A percentile compares a stretch with the other conserved stretches of the same genome.
phyloP scores from a whole-genome alignment of 2,888 invertebrate species.

The Rhaphigaster nebulosa region DNA sequence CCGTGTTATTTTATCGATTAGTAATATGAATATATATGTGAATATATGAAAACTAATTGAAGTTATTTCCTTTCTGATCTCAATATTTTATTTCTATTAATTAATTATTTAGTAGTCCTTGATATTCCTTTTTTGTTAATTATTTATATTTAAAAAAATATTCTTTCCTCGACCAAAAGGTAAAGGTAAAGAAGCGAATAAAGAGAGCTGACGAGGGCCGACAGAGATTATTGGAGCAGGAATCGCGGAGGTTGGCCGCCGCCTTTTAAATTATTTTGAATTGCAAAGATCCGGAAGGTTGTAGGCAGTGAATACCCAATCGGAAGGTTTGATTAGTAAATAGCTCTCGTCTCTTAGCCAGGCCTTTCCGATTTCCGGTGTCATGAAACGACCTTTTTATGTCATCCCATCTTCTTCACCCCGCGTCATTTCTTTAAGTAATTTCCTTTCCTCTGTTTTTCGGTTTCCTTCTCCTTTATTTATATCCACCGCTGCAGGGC shows the following conservation, averaged over 20 bases:
- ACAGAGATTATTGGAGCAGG: background rate
- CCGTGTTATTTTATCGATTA: too few species aligned
- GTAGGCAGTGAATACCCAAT: conserved; percentile 28
- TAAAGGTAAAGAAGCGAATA: background rate
- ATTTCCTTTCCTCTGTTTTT: background rate
- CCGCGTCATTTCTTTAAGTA: background rate
- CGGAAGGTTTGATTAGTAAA: conserved; percentile 30
- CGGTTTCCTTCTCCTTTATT: background rate
- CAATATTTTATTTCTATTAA: too few species aligned
- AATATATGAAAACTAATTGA: too few species aligned
- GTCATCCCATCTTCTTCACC: background rate
- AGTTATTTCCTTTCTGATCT: too few species aligned
- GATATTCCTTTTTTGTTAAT: too few species aligned
- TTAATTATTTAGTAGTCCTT: too few species aligned
- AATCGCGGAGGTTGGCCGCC: background rate
- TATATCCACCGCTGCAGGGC: background rate
- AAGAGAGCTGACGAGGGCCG: background rate
- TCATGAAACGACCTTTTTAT: background rate
- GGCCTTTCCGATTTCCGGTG: background rate
- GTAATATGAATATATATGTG: too few species aligned
- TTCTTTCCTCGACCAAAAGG: too few species aligned
- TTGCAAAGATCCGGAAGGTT: background rate
- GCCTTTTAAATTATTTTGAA: conserved; percentile 47
- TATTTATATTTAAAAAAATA: too few species aligned
- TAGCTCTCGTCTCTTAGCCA: background rate